Evolutionary conservation across 2,113 vertebrate genomes (phyloP).

Genomic region (Saguinus midas): DNA sequence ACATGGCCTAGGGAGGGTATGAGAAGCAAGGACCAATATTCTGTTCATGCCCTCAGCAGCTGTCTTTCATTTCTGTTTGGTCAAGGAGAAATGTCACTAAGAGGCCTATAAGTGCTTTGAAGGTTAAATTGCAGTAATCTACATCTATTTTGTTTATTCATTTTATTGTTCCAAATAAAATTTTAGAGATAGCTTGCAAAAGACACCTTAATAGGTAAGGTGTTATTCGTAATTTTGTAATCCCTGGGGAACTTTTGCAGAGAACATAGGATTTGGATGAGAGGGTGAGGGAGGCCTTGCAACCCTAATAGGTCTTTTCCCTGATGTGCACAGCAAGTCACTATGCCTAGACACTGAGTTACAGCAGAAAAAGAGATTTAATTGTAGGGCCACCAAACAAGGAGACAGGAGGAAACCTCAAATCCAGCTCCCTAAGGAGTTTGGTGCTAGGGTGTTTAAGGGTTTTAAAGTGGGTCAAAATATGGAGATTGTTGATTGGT

Average conservation of each 20-base stretch:
- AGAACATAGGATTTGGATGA: not conserved
- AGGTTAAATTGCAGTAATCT: not conserved
- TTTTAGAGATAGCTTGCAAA: not conserved
- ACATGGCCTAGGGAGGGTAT: accelerated
- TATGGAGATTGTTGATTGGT: too few relatives aligned
- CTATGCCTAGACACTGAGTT: too few relatives aligned
- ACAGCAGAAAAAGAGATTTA: too few relatives aligned
- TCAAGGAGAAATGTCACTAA: constrained; percentile 5
- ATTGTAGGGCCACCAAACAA: too few relatives aligned
- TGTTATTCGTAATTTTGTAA: not conserved
- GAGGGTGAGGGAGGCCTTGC: too few relatives aligned
- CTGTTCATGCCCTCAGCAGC: not conserved
- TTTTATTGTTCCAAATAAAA: not conserved
- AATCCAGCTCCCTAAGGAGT: too few relatives aligned
- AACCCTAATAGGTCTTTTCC: too few relatives aligned
- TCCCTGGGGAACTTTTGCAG: not conserved
- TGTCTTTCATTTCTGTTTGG: not conserved
- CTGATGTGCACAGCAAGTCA: too few relatives aligned
- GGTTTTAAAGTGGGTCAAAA: too few relatives aligned
- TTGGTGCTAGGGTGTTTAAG: too few relatives aligned
- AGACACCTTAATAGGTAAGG: not conserved
- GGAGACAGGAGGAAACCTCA: too few relatives aligned
- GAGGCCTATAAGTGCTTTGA: not conserved
- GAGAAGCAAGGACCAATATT: too few relatives aligned
- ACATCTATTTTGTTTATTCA: not conserved